These are phyloP conservation scores for Limanda limanda DNA, from an alignment of 2,113 vertebrate genomes.

Conservation along the genomic window DNA sequence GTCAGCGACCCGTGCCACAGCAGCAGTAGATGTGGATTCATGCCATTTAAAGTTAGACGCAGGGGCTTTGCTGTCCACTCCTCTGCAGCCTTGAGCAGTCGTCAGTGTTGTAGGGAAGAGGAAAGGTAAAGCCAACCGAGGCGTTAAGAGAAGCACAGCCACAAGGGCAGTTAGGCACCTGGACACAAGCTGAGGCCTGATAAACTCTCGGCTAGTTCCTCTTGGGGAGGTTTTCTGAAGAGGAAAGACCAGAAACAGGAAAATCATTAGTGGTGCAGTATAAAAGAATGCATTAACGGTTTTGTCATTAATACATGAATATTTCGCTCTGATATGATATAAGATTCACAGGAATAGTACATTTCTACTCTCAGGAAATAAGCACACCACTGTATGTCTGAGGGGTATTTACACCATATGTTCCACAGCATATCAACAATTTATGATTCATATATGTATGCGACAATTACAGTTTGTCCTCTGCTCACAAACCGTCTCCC, in stretches of 20 bases:
- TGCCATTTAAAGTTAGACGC: conserved; percentile 3
- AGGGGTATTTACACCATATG: not conserved
- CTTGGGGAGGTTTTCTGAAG: conserved; percentile 10
- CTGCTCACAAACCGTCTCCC: not conserved
- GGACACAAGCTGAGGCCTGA: conserved; percentile 27
- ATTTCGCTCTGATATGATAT: not conserved
- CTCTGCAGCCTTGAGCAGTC: conserved; percentile 23
- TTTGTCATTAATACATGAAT: conserved; percentile 14
- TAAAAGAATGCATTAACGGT: not conserved
- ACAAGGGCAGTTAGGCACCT: conserved; percentile 25
- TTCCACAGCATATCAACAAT: not conserved
- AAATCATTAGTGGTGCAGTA: not conserved
- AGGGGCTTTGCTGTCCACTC: conserved; percentile 6
- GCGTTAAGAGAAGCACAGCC: conserved; percentile 23
- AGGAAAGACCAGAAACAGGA: conserved; percentile 8
- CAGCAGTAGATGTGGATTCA: conserved; percentile 14
- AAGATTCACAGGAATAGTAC: not conserved
- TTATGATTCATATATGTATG: conserved; percentile 36
- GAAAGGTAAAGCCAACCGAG: conserved; percentile 29
- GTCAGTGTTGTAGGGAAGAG: not conserved
- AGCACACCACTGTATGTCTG: not conserved
- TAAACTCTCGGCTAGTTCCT: conserved; percentile 4
- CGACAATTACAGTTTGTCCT: conserved; percentile 26
- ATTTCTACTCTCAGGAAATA: conserved; percentile 9
- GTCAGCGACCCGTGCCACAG: not conserved